Base-by-base conservation (phyloP, 2,888 invertebrate genomes). In the Andrena flavipes region DNA sequence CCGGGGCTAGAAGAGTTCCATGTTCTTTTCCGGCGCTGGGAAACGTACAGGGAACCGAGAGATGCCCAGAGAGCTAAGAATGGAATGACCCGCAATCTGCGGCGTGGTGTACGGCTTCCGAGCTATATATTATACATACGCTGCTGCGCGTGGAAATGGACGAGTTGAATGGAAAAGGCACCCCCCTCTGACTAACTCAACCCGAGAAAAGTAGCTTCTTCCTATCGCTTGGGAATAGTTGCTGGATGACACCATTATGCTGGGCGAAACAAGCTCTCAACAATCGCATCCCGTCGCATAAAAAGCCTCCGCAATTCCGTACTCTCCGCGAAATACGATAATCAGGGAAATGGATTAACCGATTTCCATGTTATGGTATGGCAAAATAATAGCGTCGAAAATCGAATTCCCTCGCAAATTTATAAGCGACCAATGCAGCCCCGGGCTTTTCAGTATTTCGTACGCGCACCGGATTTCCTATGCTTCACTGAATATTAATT, bases 51-150 rank as follows among this genome's bases (percentile, higher is more conserved):
- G 35, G 56, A 23, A 35, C n/a, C 5, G 23, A 4, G 26, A 16
- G 23, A n/a, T 13, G 26, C 2, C 23, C 29, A 51, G 56, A 30
- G 35, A 69, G 76, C 59, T 62, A 77, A 73, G 82, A 83, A 82
- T 77, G 77, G 59, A 77, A 82, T 76, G 82, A 82, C 82, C 74
- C 23, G 82, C 83, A 82, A 83, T 83, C 77, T 63, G 74, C 54
- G 77, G 54, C 65, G 60, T 69, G 68, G 71, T 75, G 62, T 35
- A 60, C 29, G 8, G 67, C 64, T 67, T n/a, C 30, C 56, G 49
- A 42, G 62, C 76, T 56, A 59, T 72, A 81, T 72, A 80, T 63
- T 67, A 75, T 71, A 67, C 71, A 64, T 67, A 72, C 69, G 30
- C 2, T n/a, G 20, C 26, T n/a, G 49, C 30, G 20, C 33, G 83